phyloP scores from a whole-genome alignment of 2,888 invertebrate species.

The Lapara coniferarum region DNA sequence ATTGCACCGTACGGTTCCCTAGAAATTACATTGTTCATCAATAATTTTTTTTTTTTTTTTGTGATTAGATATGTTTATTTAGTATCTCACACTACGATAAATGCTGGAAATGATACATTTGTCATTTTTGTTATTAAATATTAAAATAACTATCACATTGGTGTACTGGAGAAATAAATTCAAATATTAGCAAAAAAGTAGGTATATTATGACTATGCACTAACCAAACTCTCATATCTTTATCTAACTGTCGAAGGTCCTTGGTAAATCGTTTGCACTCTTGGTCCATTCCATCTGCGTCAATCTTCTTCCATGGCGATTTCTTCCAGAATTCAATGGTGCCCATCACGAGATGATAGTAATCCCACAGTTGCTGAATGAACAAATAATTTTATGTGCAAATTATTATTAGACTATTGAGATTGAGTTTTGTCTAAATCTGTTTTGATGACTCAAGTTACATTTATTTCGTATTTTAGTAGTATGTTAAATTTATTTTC shows the following conservation, averaged over 20 bases:
- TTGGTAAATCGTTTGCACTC: conserved; percentile 96
- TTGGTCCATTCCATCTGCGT: conserved; percentile 96
- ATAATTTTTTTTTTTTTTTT: no score
- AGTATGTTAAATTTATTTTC: no score
- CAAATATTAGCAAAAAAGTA: neutral
- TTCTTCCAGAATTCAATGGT: conserved; percentile 96
- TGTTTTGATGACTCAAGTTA: no score
- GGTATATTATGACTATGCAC: neutral
- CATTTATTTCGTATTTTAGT: no score
- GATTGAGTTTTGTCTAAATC: neutral
- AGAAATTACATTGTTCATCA: conserved; percentile 22
- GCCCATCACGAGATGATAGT: conserved; percentile 90
- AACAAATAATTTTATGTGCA: neutral
- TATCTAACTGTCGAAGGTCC: conserved; percentile 90
- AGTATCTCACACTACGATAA: no score
- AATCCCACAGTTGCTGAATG: conserved; percentile 93
- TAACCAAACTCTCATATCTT: conserved; percentile 89
- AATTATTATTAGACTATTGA: neutral
- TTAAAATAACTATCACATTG: neutral
- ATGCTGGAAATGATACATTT: no score
- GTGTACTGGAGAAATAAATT: neutral
- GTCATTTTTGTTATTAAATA: neutral
- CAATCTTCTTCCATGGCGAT: conserved; percentile 96
- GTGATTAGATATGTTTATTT: no score
- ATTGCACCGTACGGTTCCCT: conserved; percentile 92